A percentile compares a stretch with the other conserved stretches of the same genome.
Conservation (phyloP, 2,797 vertebrate genomes). For the Argyrosomus regius region DNA sequence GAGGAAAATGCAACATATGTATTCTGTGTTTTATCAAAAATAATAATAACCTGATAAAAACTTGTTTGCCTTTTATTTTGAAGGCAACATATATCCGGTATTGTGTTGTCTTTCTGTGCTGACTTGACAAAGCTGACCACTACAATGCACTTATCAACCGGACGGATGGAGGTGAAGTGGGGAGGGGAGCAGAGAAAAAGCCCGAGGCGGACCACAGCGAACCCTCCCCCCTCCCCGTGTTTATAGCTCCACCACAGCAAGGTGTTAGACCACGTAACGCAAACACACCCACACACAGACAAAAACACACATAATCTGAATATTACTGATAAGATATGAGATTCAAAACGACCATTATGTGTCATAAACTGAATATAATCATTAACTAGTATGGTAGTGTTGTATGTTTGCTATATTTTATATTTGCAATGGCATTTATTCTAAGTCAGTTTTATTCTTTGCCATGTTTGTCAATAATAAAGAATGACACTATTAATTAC, state of each 20-base stretch:
- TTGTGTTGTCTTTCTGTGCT: not conserved
- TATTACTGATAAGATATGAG: slow-evolving; percentile 11
- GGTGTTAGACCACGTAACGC: not conserved
- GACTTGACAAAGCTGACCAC: slow-evolving; percentile 21
- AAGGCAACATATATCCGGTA: not conserved
- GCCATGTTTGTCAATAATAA: slow-evolving; percentile 4
- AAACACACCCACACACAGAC: slow-evolving; percentile 27
- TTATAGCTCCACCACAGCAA: slow-evolving; percentile 4
- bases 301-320: not conserved
- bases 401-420: not conserved
- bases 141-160: slow-evolving; percentile 28
- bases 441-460: not conserved
- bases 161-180: slow-evolving; percentile 43
- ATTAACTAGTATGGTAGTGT: not conserved
- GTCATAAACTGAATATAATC: slow-evolving; percentile 10
- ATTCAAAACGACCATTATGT: not conserved
- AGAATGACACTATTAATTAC: not conserved
- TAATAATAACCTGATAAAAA: too few species aligned
- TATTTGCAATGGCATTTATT: not conserved
- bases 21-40: not conserved
- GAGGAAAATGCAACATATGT: not conserved
- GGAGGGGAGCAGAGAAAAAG: slow-evolving; percentile 32
- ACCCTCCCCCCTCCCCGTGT: slow-evolving; percentile 27
- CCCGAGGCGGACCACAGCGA: slow-evolving; percentile 8
- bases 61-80: slow-evolving; percentile 34